phyloP scores from a whole-genome alignment of 2,113 vertebrate species.

The Pseudopodoces humilis region DNA sequence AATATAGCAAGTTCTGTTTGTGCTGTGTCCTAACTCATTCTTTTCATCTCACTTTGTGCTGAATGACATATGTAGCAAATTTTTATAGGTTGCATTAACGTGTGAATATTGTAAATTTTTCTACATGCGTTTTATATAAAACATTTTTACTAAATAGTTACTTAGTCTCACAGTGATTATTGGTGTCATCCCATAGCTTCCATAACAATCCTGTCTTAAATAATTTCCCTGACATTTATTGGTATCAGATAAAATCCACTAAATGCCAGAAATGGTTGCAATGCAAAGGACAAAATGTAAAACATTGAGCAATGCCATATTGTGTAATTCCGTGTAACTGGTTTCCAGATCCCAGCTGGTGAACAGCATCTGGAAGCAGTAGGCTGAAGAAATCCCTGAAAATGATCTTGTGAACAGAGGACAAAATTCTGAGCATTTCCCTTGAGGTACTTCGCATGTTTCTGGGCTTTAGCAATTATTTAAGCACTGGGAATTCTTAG shows the following conservation, averaged over 20 bases:
- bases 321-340: not conserved
- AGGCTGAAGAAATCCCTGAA: not conserved
- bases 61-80: constrained; percentile 31
- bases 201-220: not conserved
- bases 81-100: not conserved
- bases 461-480: not conserved
- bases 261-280: not conserved
- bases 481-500: not conserved
- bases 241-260: not conserved
- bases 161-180: not conserved
- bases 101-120: constrained; percentile 9
- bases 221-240: not conserved
- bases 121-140: constrained; percentile 51
- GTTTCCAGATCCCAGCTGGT: not conserved
- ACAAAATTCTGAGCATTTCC: not conserved
- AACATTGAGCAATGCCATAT: not conserved
- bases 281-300: not conserved
- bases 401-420: not conserved
- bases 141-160: not conserved
- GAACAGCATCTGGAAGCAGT: not conserved
- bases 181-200: not conserved
- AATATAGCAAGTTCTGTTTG: not conserved
- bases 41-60: not conserved
- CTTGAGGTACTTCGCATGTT: not conserved
- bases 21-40: not conserved